Evolutionary conservation across 2,888 invertebrate genomes (phyloP), one percentile per base, ranked within the genome.

Genomic region (Plagodis pulveraria): DNA sequence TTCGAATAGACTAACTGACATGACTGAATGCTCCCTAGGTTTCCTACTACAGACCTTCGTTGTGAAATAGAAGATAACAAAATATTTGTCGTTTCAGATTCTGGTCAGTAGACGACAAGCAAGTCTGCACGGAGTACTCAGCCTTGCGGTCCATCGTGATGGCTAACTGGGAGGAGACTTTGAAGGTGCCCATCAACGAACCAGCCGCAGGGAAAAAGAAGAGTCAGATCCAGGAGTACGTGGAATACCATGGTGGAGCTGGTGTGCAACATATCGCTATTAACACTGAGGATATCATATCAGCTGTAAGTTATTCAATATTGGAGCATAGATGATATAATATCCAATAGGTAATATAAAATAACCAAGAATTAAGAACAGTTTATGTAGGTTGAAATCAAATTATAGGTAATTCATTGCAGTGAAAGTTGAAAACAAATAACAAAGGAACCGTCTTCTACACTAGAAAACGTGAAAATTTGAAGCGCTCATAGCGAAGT

Each of bases 261-360:
- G 99, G 99, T 0, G 98, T 99, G 0, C 99, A 99, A 86, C 99
- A 99, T 80, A 98, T 99, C 71, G 99, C 99, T 5, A 93, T 99
- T n/a, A 98, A 98, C 80, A 98, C 99, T 0, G 94, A 95, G 65
- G 96, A 99, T 84, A 99, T 99, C 76, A 97, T 99, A 67, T 83
- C 90, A 50, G 94, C 98, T 43, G 98, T 99, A 80, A 93, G 94
- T 75, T 38, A 2, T 38, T 6, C 9, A 9, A 38, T 5, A 1
- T 38, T 38, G 38, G 38, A 38, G 5, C 38, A 9, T 38, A 38
- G 38, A 8, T 6, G 38, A 9, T n/a, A n/a, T n/a, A n/a, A n/a
- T n/a, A n/a, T n/a, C n/a, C n/a, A n/a, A n/a, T n/a, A n/a, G n/a
- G n/a, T n/a, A n/a, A n/a, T n/a, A n/a, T n/a, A n/a, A n/a, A n/a